These are phyloP conservation scores for Muscina levida DNA, from an alignment of 2,888 invertebrate species.

Conservation along the genomic window DNA sequence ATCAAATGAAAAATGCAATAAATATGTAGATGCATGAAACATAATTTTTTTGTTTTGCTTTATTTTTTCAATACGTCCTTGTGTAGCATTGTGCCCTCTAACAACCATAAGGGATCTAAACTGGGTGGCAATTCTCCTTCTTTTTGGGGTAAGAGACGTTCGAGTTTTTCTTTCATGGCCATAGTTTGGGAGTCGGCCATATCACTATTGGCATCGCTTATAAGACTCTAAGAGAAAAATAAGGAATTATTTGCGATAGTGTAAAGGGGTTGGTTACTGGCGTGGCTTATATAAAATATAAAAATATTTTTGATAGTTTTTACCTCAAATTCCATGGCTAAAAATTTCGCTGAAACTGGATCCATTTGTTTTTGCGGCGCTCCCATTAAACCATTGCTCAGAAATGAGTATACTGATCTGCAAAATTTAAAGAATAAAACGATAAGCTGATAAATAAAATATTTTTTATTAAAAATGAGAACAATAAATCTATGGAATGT, in stretches of 20 bases:
- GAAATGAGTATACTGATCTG: constrained; percentile 74
- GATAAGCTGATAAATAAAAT: background rate
- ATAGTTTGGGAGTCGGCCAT: constrained; percentile 67
- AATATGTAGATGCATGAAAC: too few species aligned
- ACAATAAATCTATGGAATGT: too few species aligned
- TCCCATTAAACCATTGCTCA: constrained; percentile 75
- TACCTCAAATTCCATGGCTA: constrained; percentile 74
- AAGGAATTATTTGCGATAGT: background rate
- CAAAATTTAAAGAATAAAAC: constrained; percentile 18
- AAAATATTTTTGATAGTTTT: background rate
- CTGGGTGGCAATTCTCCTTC: constrained; percentile 11
- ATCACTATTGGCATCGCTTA: constrained; percentile 73
- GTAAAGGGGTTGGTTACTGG: background rate
- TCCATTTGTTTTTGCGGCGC: constrained; percentile 73
- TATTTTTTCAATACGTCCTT: background rate
- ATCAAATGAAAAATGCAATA: too few species aligned
- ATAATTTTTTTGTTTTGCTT: too few species aligned
- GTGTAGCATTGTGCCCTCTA: constrained; percentile 15
- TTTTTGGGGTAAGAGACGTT: background rate
- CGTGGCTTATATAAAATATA: background rate
- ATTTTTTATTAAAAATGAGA: background rate
- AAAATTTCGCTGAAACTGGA: constrained; percentile 70
- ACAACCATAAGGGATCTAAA: constrained; percentile 65
- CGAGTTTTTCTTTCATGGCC: constrained; percentile 67
- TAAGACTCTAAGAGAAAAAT: constrained; percentile 68